Base-by-base conservation (phyloP, 2,797 vertebrate species). In the Ptychobarbus kaznakovi region DNA sequence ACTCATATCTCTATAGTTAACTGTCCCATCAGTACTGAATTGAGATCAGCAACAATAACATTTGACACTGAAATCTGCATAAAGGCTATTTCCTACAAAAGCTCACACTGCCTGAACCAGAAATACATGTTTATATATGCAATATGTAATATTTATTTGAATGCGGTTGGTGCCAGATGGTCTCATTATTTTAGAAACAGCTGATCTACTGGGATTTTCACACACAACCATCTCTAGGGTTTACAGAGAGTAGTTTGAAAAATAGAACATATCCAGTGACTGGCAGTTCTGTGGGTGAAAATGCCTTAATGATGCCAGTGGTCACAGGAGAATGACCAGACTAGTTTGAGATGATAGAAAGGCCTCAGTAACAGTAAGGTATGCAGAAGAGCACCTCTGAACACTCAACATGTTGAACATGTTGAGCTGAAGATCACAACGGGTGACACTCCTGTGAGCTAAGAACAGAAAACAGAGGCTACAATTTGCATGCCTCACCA, bases 251-350 rank as follows among this genome's bases (percentile, higher is more conserved):
- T 12, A 6, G 42, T 16, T 1, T 11, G 9, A 20, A 51, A 74
- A 74, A 51, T 8, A 46, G 70, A 73, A 73, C 16, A 73, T 10
- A 28, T 46, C 70, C 42, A 46, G 46, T 32, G 8, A 32, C 4
- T 1, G 6, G 73, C 28, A 75, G 73, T 10, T 74, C n/a, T 49
- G 44, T 49, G 42, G 3, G 13, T 5, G 25, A 74, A 92, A 89
- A 87, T 77, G 81, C 46, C 75, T 90, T 75, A 83, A 89, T 90
- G 90, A 89, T 89, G 90, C 87, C 89, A 87, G 81, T 91, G 89
- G 85, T 91, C 89, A 91, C 86, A 89, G 85, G 87, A 88, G 77
- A 91, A 90, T 74, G 84, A 80, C 51, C 86, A 87, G 89, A 89
- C 66, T 89, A 85, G 83, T 90, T 88, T 7, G 32, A 89, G 74